Evolutionary conservation across 2,113 vertebrate species (phyloP).

Genomic region (Oryzias celebensis): DNA sequence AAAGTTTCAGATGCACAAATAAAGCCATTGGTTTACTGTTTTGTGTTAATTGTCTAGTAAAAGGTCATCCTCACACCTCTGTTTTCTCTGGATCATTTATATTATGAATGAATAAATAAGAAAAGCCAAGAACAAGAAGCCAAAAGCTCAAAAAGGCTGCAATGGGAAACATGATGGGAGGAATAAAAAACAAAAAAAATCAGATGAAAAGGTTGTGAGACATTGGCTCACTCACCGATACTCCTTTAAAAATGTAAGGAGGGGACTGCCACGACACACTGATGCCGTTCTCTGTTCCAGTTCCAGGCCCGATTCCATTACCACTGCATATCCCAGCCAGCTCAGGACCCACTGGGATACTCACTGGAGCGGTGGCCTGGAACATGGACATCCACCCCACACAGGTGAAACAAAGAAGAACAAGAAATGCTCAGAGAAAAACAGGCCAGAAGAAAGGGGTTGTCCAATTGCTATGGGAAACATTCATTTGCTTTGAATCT

Average conservation of each 20-base stretch:
- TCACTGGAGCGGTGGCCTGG: conserved; percentile 80
- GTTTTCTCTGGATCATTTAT: neutral
- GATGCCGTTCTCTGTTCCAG: conserved; percentile 72
- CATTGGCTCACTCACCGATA: conserved; percentile 76
- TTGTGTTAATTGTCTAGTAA: too few species aligned
- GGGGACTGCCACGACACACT: conserved; percentile 83
- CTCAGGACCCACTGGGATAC: conserved; percentile 73
- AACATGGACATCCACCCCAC: conserved; percentile 60
- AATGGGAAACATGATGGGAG: conserved; percentile 30
- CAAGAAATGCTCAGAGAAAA: conserved; percentile 27
- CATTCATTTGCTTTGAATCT: conserved; percentile 16
- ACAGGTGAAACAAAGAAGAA: conserved; percentile 25
- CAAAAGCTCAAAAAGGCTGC: conserved; percentile 1
- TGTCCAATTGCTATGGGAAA: conserved; percentile 8
- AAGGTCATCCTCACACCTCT: neutral
- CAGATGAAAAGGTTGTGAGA: conserved; percentile 51
- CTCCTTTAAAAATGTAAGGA: conserved; percentile 80
- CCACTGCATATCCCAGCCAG: conserved; percentile 67
- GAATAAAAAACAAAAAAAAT: conserved; percentile 8
- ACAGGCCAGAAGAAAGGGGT: conserved; percentile 23
- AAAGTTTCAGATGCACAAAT: too few species aligned
- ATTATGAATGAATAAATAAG: neutral
- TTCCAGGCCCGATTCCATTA: conserved; percentile 68
- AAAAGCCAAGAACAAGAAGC: neutral
- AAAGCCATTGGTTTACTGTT: too few species aligned